Conservation (phyloP, 2,888 invertebrate genomes). For the Cistogaster globosa region DNA sequence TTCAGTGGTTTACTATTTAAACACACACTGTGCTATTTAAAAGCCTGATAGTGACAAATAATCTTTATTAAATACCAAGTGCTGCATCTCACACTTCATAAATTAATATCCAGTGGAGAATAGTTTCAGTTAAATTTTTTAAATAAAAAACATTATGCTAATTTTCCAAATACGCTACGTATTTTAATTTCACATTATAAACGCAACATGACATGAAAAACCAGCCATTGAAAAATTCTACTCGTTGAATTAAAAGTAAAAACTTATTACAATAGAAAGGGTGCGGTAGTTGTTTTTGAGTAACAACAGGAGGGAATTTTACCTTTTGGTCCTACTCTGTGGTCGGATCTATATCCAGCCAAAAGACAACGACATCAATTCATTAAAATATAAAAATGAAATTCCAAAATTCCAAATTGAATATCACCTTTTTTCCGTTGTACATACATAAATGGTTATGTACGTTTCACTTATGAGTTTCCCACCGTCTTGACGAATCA, state of each 20-base stretch:
- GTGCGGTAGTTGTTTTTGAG: conserved; percentile 22
- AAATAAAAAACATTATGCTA: conserved; percentile 36
- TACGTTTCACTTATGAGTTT: neutral
- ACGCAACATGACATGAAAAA: conserved; percentile 30
- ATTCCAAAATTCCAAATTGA: conserved; percentile 67
- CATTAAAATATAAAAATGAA: conserved; percentile 65
- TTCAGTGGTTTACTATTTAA: neutral
- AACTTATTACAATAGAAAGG: conserved; percentile 53
- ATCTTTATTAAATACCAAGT: conserved; percentile 31
- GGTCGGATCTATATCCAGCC: neutral
- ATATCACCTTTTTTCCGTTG: conserved; percentile 61
- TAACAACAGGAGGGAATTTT: conserved; percentile 61
- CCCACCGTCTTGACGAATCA: neutral
- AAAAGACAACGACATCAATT: conserved; percentile 3
- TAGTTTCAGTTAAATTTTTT: conserved; percentile 5
- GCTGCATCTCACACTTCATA: conserved; percentile 68
- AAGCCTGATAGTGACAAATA: conserved; percentile 18
- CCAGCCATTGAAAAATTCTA: conserved; percentile 36
- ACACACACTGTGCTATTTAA: conserved; percentile 47
- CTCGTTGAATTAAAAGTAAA: conserved; percentile 27
- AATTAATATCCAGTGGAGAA: conserved; percentile 38
- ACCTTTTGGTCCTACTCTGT: conserved; percentile 22
- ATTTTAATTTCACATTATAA: conserved; percentile 16
- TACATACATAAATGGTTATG: neutral
- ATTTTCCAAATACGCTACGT: conserved; percentile 23